A percentile compares a stretch with the other conserved stretches of the same genome.
These are phyloP conservation scores for Dioctria linearis DNA, from an alignment of 2,888 invertebrate species.

Conservation along the genomic window DNA sequence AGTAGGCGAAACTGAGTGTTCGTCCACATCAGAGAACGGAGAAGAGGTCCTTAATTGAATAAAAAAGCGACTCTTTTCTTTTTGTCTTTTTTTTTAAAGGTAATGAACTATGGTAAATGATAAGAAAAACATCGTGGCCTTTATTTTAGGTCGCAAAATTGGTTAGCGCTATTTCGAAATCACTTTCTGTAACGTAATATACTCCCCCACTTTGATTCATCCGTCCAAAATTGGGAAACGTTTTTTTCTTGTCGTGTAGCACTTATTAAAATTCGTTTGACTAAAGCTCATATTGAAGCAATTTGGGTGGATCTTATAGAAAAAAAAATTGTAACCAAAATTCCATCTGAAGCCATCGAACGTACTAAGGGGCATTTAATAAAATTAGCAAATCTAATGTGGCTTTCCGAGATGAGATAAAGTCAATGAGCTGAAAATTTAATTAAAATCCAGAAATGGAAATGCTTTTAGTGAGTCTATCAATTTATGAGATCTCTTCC, in stretches of 20 bases:
- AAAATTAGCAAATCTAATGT: constrained; percentile 56
- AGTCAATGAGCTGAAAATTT: constrained; percentile 59
- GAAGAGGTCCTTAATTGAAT: constrained; percentile 19
- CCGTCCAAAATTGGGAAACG: not conserved
- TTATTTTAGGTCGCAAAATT: not conserved
- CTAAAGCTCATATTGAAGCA: not conserved
- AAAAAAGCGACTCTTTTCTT: constrained; percentile 13
- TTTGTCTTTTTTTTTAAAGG: not conserved
- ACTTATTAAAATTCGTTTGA: constrained; percentile 45
- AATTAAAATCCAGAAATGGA: constrained; percentile 58
- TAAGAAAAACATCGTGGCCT: not conserved
- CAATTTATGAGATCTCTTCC: constrained; percentile 58
- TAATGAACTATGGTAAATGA: constrained; percentile 34
- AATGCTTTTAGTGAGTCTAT: constrained; percentile 56
- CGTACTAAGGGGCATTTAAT: constrained; percentile 35
- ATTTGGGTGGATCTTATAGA: not conserved
- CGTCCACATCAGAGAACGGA: not conserved
- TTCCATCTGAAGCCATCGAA: not conserved
- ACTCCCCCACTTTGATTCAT: not conserved
- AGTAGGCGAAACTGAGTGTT: not conserved
- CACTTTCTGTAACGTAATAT: constrained; percentile 10
- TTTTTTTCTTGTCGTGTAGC: not conserved
- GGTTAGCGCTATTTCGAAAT: not conserved
- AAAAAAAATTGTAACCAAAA: not conserved
- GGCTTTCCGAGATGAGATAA: constrained; percentile 55